phyloP scores from a whole-genome alignment of 2,113 vertebrate species.

The Lophochroa leadbeateri region DNA sequence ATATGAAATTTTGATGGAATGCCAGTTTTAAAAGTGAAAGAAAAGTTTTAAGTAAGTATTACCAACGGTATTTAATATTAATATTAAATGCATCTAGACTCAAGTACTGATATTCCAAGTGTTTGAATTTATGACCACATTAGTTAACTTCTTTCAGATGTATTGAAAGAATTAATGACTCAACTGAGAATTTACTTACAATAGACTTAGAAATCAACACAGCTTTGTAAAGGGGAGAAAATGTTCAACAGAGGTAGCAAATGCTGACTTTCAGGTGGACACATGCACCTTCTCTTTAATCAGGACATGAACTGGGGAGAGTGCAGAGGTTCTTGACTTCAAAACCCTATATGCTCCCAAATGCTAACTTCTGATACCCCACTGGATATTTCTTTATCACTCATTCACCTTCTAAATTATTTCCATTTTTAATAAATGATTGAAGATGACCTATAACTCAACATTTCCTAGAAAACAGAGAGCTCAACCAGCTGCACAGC shows the following conservation, averaged over 20 bases:
- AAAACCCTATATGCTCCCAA: background rate
- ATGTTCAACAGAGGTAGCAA: background rate
- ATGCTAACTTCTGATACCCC: background rate
- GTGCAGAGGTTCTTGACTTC: background rate
- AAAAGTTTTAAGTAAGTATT: background rate
- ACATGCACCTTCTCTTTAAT: accelerated
- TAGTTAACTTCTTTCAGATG: background rate
- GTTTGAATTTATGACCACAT: background rate
- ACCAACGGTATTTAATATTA: background rate
- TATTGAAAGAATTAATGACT: constrained; percentile 36
- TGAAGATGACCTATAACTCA: background rate
- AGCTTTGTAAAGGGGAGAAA: background rate
- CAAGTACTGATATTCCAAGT: background rate
- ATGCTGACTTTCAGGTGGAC: accelerated
- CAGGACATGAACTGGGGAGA: background rate
- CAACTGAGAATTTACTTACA: background rate
- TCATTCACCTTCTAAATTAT: background rate
- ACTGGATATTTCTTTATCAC: background rate
- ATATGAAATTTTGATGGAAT: background rate
- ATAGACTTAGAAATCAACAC: background rate
- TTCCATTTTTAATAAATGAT: background rate
- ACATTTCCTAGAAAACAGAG: background rate
- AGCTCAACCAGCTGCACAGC: background rate
- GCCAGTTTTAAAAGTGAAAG: background rate
- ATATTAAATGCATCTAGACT: background rate